Percentiles rank a stretch among this genome's conserved stretches.
phyloP scores from a whole-genome alignment of 2,113 vertebrate genomes.

The Prolemur simus region DNA sequence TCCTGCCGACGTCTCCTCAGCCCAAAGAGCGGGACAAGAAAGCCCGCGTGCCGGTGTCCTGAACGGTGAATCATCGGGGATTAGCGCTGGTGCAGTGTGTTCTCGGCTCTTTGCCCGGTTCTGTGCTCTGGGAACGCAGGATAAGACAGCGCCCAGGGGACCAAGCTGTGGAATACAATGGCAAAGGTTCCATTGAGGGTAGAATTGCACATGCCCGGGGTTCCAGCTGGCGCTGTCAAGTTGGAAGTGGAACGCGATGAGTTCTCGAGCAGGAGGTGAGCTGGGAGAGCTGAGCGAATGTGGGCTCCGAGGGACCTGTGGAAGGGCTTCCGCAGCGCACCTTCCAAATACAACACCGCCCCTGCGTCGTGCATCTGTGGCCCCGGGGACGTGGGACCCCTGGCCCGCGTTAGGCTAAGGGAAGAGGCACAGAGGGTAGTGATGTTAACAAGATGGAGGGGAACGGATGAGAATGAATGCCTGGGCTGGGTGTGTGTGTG shows the following conservation, averaged over 20 bases:
- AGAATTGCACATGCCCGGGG: not conserved
- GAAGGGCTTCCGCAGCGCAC: no score
- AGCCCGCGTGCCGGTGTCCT: not conserved
- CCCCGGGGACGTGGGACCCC: not conserved
- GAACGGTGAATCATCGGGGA: not conserved
- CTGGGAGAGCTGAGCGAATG: no score
- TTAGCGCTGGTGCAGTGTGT: not conserved
- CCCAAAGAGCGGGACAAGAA: not conserved
- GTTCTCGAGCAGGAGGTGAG: not conserved
- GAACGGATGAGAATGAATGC: not conserved
- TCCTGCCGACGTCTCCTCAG: not conserved
- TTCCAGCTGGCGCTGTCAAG: not conserved
- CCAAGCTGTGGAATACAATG: not conserved
- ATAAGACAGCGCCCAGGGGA: not conserved
- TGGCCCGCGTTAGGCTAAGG: not conserved
- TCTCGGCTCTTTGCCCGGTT: not conserved
- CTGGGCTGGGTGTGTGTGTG: not conserved
- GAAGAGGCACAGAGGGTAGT: not conserved
- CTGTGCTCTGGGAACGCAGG: not conserved
- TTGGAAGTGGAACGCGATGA: not conserved
- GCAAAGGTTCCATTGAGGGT: not conserved
- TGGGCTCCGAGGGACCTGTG: no score
- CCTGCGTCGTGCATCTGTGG: not conserved
- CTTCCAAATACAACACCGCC: not conserved
- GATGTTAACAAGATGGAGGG: not conserved